Evolutionary conservation across 2,113 vertebrate species (phyloP).

Genomic region (Prinia subflava): DNA sequence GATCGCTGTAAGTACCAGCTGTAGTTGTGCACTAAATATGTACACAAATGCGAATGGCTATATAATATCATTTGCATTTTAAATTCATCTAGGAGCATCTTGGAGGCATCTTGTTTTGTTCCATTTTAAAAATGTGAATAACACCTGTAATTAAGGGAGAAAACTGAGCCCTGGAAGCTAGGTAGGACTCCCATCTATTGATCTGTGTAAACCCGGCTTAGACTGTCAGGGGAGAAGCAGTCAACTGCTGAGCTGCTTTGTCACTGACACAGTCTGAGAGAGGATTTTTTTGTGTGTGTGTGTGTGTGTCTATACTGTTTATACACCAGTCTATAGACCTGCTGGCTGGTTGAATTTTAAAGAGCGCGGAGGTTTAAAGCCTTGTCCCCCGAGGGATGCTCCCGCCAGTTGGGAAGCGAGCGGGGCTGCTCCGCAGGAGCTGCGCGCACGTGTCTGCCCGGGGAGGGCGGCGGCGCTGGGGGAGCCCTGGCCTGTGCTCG

Average conservation of each 20-base stretch:
- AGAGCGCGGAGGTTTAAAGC: conserved; percentile 93
- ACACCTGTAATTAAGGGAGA: conserved; percentile 76
- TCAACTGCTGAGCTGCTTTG: conserved; percentile 81
- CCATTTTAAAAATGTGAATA: conserved; percentile 39
- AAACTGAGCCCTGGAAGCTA: conserved; percentile 60
- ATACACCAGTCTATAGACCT: conserved; percentile 86
- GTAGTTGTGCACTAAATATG: background rate
- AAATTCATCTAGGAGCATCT: background rate
- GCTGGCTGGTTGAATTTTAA: conserved; percentile 99
- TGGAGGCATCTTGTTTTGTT: conserved; percentile 23
- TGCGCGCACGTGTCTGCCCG: background rate
- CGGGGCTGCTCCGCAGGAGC: conserved; percentile 69
- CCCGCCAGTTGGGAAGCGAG: conserved; percentile 87
- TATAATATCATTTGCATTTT: background rate
- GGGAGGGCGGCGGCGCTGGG: background rate
- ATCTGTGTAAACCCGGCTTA: conserved; percentile 80
- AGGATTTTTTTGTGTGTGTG: conserved; percentile 9
- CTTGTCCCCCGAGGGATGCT: conserved; percentile 85
- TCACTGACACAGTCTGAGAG: conserved; percentile 78
- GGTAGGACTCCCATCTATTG: conserved; percentile 79
- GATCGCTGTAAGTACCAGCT: background rate
- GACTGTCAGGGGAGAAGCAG: conserved; percentile 81
- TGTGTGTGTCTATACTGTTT: conserved; percentile 74
- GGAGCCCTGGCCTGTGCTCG: conserved; percentile 16
- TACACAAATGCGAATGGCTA: background rate